These are phyloP conservation scores for Melinaea menophilus DNA, from an alignment of 2,888 invertebrate species.

Conservation along the genomic window DNA sequence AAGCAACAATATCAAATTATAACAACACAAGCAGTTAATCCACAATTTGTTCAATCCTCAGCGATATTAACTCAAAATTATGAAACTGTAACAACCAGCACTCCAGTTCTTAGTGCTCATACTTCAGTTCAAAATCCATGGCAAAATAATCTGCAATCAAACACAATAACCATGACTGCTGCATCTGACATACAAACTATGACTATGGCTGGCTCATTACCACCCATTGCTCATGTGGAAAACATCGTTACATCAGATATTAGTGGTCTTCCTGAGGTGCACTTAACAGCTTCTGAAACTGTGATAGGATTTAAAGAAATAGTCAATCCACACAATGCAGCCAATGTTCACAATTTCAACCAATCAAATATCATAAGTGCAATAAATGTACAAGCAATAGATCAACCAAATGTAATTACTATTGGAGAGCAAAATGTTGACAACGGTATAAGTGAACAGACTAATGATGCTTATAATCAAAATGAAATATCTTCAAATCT, in stretches of 20 bases:
- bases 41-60: constrained; percentile 63
- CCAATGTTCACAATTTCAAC: constrained; percentile 9
- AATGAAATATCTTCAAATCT: constrained; percentile 10
- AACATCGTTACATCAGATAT: constrained; percentile 19
- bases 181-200: constrained; percentile 27
- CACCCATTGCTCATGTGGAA: constrained; percentile 21
- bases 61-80: constrained; percentile 65
- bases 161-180: constrained; percentile 29
- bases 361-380: constrained; percentile 19
- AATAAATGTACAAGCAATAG: constrained; percentile 7
- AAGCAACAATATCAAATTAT: constrained; percentile 75
- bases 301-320: constrained; percentile 16
- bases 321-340: constrained; percentile 14
- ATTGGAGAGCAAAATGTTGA: constrained; percentile 15
- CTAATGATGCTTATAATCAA: constrained; percentile 12
- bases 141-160: constrained; percentile 48
- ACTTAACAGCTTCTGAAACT: constrained; percentile 20
- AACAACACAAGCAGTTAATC: constrained; percentile 55
- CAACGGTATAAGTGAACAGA: constrained; percentile 14
- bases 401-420: constrained; percentile 14
- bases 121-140: constrained; percentile 54
- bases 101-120: constrained; percentile 70
- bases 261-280: constrained; percentile 26
- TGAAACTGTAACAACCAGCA: constrained; percentile 63
- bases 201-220: constrained; percentile 25